A percentile compares a stretch with the other conserved stretches of the same genome.
Conservation (phyloP, 2,113 vertebrate species). For the Pelvicachromis taeniatus region DNA sequence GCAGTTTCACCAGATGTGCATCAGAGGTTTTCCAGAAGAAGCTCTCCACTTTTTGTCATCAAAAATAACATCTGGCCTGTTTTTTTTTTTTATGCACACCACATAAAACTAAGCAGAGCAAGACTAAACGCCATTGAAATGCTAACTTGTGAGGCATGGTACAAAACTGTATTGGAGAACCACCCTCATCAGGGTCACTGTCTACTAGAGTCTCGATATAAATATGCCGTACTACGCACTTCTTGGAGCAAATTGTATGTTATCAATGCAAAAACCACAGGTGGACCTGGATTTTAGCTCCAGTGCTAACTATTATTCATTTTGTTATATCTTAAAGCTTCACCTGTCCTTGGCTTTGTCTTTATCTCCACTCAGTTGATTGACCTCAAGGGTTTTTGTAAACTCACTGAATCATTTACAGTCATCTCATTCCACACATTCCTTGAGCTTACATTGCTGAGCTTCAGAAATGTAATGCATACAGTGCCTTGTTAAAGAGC, state of each 20-base stretch:
- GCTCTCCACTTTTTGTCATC: not conserved
- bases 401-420: constrained; percentile 2
- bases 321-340: not conserved
- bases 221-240: not conserved
- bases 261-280: not conserved
- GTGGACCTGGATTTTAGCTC: not conserved
- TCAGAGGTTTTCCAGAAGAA: not conserved
- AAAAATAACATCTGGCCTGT: not conserved
- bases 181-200: not conserved
- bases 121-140: not conserved
- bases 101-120: not conserved
- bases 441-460: not conserved
- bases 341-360: not conserved
- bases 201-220: not conserved
- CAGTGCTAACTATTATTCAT: not conserved
- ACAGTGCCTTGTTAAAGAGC: not conserved
- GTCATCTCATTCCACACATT: not conserved
- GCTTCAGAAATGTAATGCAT: not conserved
- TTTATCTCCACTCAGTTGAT: not conserved
- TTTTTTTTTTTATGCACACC: not conserved
- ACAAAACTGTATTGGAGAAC: not conserved
- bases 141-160: not conserved
- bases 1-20: not conserved
- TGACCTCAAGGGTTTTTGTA: not conserved
- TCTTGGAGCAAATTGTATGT: not conserved